These are phyloP conservation scores for Umimayanthus chanpuru DNA, from an alignment of 92 coral and sea anemone genomes.

Conservation along the genomic window DNA sequence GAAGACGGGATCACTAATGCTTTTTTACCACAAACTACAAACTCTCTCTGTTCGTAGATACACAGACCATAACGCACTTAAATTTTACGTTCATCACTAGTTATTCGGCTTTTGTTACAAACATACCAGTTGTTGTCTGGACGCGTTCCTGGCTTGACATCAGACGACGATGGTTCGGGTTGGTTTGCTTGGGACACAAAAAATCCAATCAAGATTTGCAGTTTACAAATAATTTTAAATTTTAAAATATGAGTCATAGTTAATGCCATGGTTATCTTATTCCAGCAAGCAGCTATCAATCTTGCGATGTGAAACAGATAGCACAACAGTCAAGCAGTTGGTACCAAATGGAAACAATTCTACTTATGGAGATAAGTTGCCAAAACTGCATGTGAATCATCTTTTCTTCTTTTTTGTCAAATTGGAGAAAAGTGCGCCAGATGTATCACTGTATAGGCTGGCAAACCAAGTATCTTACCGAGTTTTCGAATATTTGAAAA, in stretches of 20 bases:
- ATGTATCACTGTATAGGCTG: background rate
- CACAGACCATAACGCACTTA: too few species aligned
- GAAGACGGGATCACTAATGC: too few species aligned
- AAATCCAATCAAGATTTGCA: background rate
- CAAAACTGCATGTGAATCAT: background rate
- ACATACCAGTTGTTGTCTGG: conserved; percentile 91
- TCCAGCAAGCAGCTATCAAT: background rate
- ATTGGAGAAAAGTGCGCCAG: background rate
- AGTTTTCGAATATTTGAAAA: background rate
- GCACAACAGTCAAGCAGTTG: background rate
- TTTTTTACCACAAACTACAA: too few species aligned
- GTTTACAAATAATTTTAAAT: too few species aligned
- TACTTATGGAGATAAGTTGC: too few species aligned
- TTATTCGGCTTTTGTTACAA: background rate
- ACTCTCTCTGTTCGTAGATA: too few species aligned
- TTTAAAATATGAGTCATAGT: background rate
- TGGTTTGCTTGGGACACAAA: conserved; percentile 62
- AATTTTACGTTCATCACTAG: background rate
- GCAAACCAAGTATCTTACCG: background rate
- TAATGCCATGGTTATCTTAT: background rate
- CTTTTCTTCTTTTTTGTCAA: background rate
- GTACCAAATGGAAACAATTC: background rate
- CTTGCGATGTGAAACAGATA: background rate
- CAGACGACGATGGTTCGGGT: conserved; percentile 65
- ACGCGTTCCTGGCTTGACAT: conserved; percentile 86